These are phyloP conservation scores for Suillia variegata DNA, from an alignment of 2,888 invertebrate genomes.

Conservation along the genomic window DNA sequence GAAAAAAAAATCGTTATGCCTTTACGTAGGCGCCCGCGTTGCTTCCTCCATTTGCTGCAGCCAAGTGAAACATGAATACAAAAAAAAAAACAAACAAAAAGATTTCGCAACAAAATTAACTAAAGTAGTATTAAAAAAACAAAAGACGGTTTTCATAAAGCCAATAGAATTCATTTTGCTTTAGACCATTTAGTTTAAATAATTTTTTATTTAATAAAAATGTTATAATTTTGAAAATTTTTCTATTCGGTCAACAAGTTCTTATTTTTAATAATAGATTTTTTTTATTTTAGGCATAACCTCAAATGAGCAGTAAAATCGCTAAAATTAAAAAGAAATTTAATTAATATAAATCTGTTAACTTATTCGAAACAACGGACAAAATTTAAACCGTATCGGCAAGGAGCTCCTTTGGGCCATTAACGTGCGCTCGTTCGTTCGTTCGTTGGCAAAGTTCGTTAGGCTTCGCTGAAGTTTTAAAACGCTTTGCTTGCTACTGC, in stretches of 20 bases:
- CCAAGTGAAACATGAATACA: slow-evolving; percentile 47
- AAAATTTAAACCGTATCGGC: neutral
- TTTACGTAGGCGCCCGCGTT: slow-evolving; percentile 3
- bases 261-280: too few species aligned
- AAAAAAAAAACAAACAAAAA: neutral
- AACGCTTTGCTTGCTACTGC: slow-evolving; percentile 28
- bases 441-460: slow-evolving; percentile 24
- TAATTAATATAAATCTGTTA: too few species aligned
- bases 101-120: neutral
- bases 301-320: too few species aligned
- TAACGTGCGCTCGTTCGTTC: neutral
- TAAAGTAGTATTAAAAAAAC: neutral
- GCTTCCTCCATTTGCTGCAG: slow-evolving; percentile 37
- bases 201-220: too few species aligned
- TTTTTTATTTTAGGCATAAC: too few species aligned
- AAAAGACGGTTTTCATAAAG: neutral
- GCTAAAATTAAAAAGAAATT: too few species aligned
- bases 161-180: too few species aligned
- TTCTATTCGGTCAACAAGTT: too few species aligned
- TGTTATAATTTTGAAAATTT: too few species aligned
- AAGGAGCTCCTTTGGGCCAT: too few species aligned
- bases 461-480: slow-evolving; percentile 52
- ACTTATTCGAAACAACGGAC: too few species aligned
- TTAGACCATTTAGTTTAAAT: too few species aligned
- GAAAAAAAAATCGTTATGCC: slow-evolving; percentile 33